Percentiles rank a stretch among this genome's conserved stretches.
phyloP scores from a whole-genome alignment of 2,888 invertebrate genomes.

The Calameuta filiformis region DNA sequence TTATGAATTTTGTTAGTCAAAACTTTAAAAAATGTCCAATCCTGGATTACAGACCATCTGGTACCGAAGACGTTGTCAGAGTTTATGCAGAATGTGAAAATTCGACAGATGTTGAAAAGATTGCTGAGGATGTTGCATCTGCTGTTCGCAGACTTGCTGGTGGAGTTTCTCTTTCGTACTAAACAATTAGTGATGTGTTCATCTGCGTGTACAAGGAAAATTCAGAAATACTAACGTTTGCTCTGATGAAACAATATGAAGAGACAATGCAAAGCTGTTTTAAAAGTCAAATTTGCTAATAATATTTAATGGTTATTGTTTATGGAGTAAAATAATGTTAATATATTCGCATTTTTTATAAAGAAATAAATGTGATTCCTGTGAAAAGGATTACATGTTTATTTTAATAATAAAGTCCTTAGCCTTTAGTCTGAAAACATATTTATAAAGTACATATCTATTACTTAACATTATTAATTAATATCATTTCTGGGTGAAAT shows the following conservation, averaged over 20 bases:
- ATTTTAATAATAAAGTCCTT: not conserved
- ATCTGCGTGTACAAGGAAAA: not conserved
- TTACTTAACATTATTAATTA: not conserved
- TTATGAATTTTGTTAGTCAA: not conserved
- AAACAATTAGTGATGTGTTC: not conserved
- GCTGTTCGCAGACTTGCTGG: conserved; percentile 83
- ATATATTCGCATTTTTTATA: not conserved
- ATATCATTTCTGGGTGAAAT: not conserved
- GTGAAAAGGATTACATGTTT: not conserved
- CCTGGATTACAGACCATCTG: conserved; percentile 79
- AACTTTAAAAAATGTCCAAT: conserved; percentile 10
- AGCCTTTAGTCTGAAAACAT: not conserved
- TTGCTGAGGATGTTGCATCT: conserved; percentile 81
- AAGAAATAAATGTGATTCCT: not conserved
- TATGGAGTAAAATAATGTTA: not conserved
- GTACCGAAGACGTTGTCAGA: conserved; percentile 96
- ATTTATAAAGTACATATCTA: not conserved
- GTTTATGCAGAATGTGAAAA: conserved; percentile 95
- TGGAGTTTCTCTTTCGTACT: conserved; percentile 70
- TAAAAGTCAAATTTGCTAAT: not conserved
- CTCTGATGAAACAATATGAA: not conserved
- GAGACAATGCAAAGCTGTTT: not conserved
- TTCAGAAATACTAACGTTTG: not conserved
- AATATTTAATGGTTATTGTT: not conserved
- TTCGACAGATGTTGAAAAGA: conserved; percentile 73